phyloP scores from a whole-genome alignment of 2,797 vertebrate genomes.

The Micrastur ruficollis region DNA sequence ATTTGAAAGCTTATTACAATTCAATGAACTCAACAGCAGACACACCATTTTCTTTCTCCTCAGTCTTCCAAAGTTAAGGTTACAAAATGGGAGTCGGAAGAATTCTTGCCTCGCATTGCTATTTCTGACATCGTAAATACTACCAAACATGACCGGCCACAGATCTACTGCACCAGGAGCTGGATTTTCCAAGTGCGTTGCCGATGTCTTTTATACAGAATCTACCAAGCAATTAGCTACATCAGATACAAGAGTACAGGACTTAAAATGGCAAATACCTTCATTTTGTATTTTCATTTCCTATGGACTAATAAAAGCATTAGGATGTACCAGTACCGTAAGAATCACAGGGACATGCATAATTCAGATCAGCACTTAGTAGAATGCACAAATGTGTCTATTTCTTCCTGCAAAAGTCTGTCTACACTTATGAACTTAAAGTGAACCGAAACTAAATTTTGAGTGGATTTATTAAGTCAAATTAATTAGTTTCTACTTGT shows the following conservation, averaged over 20 bases:
- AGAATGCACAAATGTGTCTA: not conserved
- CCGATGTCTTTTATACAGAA: not conserved
- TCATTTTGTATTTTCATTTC: not conserved
- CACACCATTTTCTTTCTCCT: not conserved
- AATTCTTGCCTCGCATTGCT: not conserved
- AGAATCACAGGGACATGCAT: not conserved
- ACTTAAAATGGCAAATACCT: not conserved
- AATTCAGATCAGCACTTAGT: not conserved
- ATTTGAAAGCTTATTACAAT: slow-evolving; percentile 1
- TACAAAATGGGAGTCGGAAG: not conserved
- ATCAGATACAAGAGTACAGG: not conserved
- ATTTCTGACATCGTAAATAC: not conserved
- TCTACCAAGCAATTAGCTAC: not conserved
- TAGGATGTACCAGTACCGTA: not conserved
- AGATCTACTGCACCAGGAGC: not conserved
- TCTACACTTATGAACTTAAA: not conserved
- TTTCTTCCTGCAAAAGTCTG: not conserved
- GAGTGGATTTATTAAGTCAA: not conserved
- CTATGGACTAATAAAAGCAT: not conserved
- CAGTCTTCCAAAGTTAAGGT: not conserved
- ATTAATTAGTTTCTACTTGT: not conserved
- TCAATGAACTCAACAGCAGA: not conserved
- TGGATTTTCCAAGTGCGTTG: not conserved
- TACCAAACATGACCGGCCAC: not conserved
- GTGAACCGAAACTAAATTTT: not conserved